These are phyloP conservation scores for Eulemur coronatus DNA, from an alignment of 2,797 vertebrate species.

Conservation along the genomic window DNA sequence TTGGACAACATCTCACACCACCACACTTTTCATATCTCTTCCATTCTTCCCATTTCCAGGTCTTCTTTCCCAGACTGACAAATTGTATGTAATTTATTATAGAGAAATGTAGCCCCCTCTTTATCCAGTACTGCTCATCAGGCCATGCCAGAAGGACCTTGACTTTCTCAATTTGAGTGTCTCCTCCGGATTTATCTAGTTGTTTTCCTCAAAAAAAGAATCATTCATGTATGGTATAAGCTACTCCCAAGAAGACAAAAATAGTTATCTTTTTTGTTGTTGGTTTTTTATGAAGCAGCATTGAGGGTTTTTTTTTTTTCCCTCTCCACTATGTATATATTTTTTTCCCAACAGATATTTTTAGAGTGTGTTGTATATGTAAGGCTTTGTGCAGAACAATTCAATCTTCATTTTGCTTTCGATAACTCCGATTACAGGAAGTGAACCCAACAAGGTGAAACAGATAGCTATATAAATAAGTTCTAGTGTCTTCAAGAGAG, in stretches of 20 bases:
- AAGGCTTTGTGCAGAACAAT: background rate
- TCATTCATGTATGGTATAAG: background rate
- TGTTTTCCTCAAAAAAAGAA: slow-evolving; percentile 44
- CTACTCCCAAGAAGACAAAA: background rate
- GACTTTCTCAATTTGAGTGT: background rate
- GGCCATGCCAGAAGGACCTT: background rate
- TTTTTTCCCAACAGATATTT: slow-evolving; percentile 4
- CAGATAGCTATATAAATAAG: background rate
- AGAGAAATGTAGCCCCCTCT: background rate
- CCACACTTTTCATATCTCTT: background rate
- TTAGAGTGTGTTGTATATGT: background rate
- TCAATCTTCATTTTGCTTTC: slow-evolving; percentile 14
- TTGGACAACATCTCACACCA: background rate
- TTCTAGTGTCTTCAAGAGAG: background rate
- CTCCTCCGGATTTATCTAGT: background rate
- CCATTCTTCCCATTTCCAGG: background rate
- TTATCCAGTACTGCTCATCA: background rate
- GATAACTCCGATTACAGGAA: background rate
- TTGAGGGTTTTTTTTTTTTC: background rate
- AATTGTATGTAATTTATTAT: background rate
- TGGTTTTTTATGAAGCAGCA: background rate
- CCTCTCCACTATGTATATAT: background rate
- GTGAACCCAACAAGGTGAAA: background rate
- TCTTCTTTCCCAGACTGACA: background rate
- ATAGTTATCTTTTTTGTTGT: background rate